These are phyloP conservation scores for Archegozetes longisetosus DNA, from an alignment of 1,140 invertebrate species.

Conservation along the genomic window DNA sequence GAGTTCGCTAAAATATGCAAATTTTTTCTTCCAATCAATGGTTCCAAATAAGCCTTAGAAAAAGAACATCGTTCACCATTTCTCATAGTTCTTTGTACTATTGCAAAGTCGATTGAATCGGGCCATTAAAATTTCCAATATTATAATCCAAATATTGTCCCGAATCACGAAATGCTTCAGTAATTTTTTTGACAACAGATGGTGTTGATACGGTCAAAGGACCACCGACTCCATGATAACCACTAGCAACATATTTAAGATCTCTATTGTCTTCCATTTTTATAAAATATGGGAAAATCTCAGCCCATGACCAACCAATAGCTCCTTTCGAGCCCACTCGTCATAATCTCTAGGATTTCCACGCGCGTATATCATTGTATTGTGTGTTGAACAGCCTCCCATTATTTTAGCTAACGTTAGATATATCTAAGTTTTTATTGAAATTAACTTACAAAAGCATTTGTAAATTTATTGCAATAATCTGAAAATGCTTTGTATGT, in stretches of 20 bases:
- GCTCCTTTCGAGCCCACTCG: conserved; percentile 78
- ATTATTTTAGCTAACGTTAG: conserved; percentile 50
- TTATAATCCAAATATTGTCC: too few species aligned
- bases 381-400: conserved; percentile 68
- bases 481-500: too few species aligned
- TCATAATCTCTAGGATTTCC: conserved; percentile 89
- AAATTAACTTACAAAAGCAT: too few species aligned
- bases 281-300: conserved; percentile 69
- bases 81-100: conserved; percentile 59
- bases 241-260: conserved; percentile 49
- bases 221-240: too few species aligned
- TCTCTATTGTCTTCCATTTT: conserved; percentile 68
- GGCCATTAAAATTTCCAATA: too few species aligned
- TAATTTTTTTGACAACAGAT: conserved; percentile 8
- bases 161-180: too few species aligned
- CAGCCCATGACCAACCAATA: conserved; percentile 72
- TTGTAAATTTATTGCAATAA: too few species aligned
- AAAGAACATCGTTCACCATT: conserved; percentile 67
- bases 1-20: conserved; percentile 43
- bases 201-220: not conserved
- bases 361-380: conserved; percentile 92
- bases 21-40: conserved; percentile 53
- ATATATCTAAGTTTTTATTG: too few species aligned
- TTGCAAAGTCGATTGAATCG: conserved; percentile 31
- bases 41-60: conserved; percentile 69